phyloP scores from a whole-genome alignment of 2,888 invertebrate species.

The Dasysyrphus tricinctus region DNA sequence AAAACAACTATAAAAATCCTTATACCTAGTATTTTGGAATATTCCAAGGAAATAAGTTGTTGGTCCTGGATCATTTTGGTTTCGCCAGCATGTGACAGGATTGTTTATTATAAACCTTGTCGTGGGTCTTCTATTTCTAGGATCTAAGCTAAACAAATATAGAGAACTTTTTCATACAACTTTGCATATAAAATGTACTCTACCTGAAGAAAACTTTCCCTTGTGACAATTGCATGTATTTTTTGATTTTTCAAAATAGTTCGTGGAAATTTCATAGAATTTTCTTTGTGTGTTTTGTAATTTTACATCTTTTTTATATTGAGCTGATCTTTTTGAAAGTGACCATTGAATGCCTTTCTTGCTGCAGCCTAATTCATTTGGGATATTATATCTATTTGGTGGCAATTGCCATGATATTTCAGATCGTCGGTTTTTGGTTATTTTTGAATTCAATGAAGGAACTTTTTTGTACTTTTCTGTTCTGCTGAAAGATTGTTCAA shows the following conservation, averaged over 20 bases:
- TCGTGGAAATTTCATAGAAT: constrained; percentile 63
- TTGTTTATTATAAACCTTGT: constrained; percentile 77
- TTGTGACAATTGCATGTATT: constrained; percentile 77
- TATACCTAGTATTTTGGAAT: constrained; percentile 38
- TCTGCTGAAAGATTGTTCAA: background rate
- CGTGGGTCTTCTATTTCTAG: constrained; percentile 77
- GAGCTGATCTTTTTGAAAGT: constrained; percentile 67
- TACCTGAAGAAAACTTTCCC: constrained; percentile 79
- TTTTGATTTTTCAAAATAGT: constrained; percentile 71
- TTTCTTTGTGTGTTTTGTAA: background rate
- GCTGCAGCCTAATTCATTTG: constrained; percentile 68
- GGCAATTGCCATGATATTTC: constrained; percentile 77
- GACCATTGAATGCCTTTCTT: constrained; percentile 77
- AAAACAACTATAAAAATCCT: constrained; percentile 6
- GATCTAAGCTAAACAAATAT: constrained; percentile 76
- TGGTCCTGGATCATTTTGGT: constrained; percentile 79
- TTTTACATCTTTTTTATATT: background rate
- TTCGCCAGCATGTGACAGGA: constrained; percentile 77
- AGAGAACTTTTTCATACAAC: too few relatives aligned
- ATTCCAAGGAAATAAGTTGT: constrained; percentile 74
- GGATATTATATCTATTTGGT: constrained; percentile 79
- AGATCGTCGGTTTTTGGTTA: background rate
- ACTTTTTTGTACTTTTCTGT: background rate
- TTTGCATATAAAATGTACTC: constrained; percentile 32
- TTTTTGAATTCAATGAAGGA: background rate